Conservation (phyloP, 1,140 invertebrate species). For the Plectus sambesii region DNA sequence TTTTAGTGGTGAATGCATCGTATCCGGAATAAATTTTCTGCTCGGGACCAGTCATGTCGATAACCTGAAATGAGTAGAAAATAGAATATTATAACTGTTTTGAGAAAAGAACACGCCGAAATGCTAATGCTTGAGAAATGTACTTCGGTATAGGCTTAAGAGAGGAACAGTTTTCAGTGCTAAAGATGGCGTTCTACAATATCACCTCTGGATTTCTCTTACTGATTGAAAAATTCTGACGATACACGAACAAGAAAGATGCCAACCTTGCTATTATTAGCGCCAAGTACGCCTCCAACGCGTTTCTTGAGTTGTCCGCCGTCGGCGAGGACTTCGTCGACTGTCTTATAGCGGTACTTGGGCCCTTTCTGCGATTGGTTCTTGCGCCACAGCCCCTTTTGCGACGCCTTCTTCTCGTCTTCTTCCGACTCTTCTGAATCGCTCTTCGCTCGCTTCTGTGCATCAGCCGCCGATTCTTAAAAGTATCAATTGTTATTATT, state of each 20-base stretch:
- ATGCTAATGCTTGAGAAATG: too few species aligned
- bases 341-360: conserved; percentile 72
- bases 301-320: conserved; percentile 21
- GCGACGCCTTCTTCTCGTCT: conserved; percentile 23
- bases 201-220: too few species aligned
- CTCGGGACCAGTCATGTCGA: conserved; percentile 94
- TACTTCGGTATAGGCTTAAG: too few species aligned
- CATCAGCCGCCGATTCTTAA: conserved; percentile 41
- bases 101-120: too few species aligned
- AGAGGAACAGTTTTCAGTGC: conserved; percentile 44
- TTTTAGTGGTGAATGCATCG: conserved; percentile 31
- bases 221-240: too few species aligned
- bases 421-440: conserved; percentile 13
- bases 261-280: conserved; percentile 7
- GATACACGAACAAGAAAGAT: too few species aligned
- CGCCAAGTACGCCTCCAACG: conserved; percentile 29
- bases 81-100: too few species aligned
- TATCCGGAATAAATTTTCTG: conserved; percentile 68
- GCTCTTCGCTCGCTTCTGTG: conserved; percentile 24
- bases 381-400: conserved; percentile 39
- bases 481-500: too few species aligned
- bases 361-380: conserved; percentile 50
- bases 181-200: neutral
- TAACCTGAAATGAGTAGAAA: conserved; percentile 81
- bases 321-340: conserved; percentile 64